A percentile compares a stretch with the other conserved stretches of the same genome.
Conservation (phyloP, 2,888 invertebrate species). For the Perithous albicinctus region DNA sequence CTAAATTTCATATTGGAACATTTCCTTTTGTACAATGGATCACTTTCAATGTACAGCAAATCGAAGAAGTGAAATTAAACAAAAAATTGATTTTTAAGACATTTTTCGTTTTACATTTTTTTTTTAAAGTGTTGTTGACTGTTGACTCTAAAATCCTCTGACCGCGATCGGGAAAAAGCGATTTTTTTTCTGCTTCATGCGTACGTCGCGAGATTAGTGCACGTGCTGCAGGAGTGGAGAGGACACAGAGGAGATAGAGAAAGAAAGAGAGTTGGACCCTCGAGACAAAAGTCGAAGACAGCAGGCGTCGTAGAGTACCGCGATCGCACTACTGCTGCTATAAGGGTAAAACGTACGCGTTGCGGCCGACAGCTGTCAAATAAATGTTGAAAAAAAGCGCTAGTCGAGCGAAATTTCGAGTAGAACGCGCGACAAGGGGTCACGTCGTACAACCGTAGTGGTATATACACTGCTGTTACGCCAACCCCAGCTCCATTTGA, state of each 20-base stretch:
- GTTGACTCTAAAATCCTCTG: conserved; percentile 21
- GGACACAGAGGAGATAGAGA: conserved; percentile 7
- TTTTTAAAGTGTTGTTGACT: neutral
- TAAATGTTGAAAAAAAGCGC: conserved; percentile 84
- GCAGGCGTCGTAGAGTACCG: conserved; percentile 61
- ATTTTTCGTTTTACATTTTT: neutral
- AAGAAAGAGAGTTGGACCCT: conserved; percentile 52
- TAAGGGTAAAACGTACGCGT: conserved; percentile 75
- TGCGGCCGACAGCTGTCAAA: conserved; percentile 84
- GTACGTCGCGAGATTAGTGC: conserved; percentile 38
- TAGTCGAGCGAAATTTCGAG: conserved; percentile 84
- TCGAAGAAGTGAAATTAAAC: neutral
- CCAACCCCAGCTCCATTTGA: conserved; percentile 65
- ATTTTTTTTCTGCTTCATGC: conserved; percentile 32
- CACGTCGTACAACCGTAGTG: conserved; percentile 75
- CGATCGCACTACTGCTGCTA: conserved; percentile 54
- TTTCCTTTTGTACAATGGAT: too few relatives aligned
- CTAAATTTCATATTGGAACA: too few relatives aligned
- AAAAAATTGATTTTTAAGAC: neutral
- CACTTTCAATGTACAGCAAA: too few relatives aligned
- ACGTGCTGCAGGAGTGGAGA: conserved; percentile 53
- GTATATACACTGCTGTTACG: conserved; percentile 12
- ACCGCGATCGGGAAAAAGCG: conserved; percentile 24
- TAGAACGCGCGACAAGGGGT: conserved; percentile 78
- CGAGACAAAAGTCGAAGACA: conserved; percentile 72